Percentiles rank a stretch among this genome's conserved stretches.
Evolutionary conservation across 2,797 vertebrate species (phyloP).

Genomic region (Hyperoplus lanceolatus): DNA sequence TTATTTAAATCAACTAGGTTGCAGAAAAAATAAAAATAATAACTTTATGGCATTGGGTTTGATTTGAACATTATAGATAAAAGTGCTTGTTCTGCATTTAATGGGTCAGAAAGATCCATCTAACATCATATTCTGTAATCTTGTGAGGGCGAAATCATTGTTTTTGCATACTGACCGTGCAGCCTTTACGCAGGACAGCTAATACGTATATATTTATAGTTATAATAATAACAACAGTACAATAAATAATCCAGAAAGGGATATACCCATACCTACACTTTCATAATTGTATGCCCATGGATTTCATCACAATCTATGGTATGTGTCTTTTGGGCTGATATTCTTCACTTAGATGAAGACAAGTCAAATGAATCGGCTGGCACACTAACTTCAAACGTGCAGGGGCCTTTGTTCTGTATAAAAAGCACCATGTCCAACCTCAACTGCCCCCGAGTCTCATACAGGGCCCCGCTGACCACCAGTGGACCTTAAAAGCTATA

Average conservation of each 20-base stretch:
- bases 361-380: conserved; percentile 17
- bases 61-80: conserved; percentile 29
- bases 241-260: conserved; percentile 20
- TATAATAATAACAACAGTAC: not conserved
- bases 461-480: conserved; percentile 43
- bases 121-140: conserved; percentile 45
- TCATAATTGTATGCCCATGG: not conserved
- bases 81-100: conserved; percentile 15
- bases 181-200: not conserved
- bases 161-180: conserved; percentile 17
- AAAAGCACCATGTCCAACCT: conserved; percentile 32
- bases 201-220: conserved; percentile 32
- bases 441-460: conserved; percentile 17
- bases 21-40: not conserved
- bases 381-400: conserved; percentile 21
- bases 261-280: conserved; percentile 7
- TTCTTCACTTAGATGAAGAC: conserved; percentile 21
- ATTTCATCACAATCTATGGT: conserved; percentile 11
- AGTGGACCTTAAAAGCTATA: conserved; percentile 47
- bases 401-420: not conserved
- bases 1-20: not conserved
- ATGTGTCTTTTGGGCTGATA: not conserved
- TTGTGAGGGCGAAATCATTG: conserved; percentile 8
- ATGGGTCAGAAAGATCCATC: conserved; percentile 26
- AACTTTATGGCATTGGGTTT: conserved; percentile 22